These are phyloP conservation scores for Eledona agricola DNA, from an alignment of 2,888 invertebrate species.

Conservation along the genomic window DNA sequence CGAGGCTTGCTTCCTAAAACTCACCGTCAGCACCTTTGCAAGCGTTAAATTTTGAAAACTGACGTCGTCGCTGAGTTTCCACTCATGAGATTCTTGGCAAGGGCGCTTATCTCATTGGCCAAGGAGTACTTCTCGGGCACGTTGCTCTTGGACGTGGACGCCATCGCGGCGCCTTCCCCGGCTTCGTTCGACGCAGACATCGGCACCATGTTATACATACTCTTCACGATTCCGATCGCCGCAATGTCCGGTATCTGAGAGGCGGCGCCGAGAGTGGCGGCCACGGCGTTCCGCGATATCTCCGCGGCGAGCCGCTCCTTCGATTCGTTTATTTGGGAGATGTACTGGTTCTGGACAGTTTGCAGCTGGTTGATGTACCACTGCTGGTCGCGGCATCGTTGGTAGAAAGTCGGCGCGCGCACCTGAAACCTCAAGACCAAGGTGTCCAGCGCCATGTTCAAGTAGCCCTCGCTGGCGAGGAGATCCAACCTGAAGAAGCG, in stretches of 20 bases:
- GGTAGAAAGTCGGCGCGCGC: conserved; percentile 91
- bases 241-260: conserved; percentile 46
- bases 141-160: conserved; percentile 47
- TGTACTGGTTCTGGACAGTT: conserved; percentile 80
- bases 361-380: conserved; percentile 90
- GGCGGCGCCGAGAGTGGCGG: conserved; percentile 62
- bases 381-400: conserved; percentile 91
- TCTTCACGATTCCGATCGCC: conserved; percentile 52
- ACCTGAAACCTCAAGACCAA: conserved; percentile 90
- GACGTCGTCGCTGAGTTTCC: neutral
- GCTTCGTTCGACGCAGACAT: conserved; percentile 38
- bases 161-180: conserved; percentile 36
- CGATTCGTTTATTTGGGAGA: conserved; percentile 83
- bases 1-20: conserved; percentile 5
- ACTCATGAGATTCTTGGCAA: conserved; percentile 36
- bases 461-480: conserved; percentile 88
- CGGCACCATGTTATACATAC: conserved; percentile 50
- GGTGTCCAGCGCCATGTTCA: conserved; percentile 84
- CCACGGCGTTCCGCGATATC: conserved; percentile 72
- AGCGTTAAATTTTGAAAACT: neutral
- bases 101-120: conserved; percentile 40
- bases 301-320: conserved; percentile 80
- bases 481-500: conserved; percentile 90
- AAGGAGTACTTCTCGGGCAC: conserved; percentile 47
- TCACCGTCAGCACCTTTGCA: neutral